Evolutionary conservation across 2,888 invertebrate genomes (phyloP), one percentile per base, ranked within the genome.

Genomic region (Lagria hirta): DNA sequence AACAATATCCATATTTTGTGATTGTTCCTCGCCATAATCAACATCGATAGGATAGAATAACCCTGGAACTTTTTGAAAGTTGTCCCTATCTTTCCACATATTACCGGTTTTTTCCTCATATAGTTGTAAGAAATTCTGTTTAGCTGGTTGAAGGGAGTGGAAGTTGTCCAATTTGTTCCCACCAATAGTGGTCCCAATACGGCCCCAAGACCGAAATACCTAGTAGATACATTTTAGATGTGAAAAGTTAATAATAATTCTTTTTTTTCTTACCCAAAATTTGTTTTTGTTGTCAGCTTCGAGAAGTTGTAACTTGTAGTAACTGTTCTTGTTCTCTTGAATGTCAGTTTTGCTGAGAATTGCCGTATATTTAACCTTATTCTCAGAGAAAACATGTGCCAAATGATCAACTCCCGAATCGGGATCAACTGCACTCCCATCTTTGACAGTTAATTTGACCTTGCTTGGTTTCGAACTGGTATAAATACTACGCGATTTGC

Each of bases 131-230:
- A 96, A 97, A 4, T 69, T 62, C 0, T 55, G 1, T 1, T 83
- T 74, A 0, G 90, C 91, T 0, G 80, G 74, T 0, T 77, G 52
- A 1, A 80, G 56, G 0, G 70, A 66, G 0, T 33, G 13, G 21
- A 45, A 49, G 4, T 43, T 11, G 7, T 57, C 58, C n/a, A 50
- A 26, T 54, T 60, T 62, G 22, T 55, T 54, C 8, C 80, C 81
- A 3, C 98, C 98, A 58, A 95, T 89, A 0, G 84, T 87, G 0
- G 98, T 99, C 3, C 98, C 97, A 54, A 97, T 94, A 43, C 98
- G 81, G 6, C 99, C 99, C 98, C 98, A 99, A 0, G 93, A 79
- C 8, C 94, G 60, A 36, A 69, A 70, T 37, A 69, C 63, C n/a
- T n/a, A n/a, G n/a, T n/a, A n/a, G n/a, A n/a, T n/a, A n/a, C n/a